A percentile compares a stretch with the other conserved stretches of the same genome.
Conservation (phyloP, 2,797 vertebrate species). For the Amblyraja radiata region DNA sequence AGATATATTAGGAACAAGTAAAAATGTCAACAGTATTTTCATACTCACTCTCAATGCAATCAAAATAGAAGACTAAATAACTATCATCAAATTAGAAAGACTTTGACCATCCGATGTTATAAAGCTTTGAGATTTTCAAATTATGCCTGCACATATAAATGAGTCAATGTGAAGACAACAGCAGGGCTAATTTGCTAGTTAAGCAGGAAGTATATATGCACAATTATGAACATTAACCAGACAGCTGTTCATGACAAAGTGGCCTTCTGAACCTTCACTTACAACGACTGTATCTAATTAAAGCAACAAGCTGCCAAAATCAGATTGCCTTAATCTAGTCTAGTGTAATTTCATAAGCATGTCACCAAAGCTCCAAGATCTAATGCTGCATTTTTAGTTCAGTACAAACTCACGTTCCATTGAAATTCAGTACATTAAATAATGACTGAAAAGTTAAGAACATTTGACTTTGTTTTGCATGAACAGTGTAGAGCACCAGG, state of each 20-base stretch:
- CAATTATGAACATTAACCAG: neutral
- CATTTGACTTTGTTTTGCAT: neutral
- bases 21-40: neutral
- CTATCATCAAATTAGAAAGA: neutral
- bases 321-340: neutral
- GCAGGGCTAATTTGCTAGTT: neutral
- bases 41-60: neutral
- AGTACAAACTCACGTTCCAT: neutral
- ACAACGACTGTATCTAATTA: neutral
- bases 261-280: neutral
- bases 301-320: slow-evolving; percentile 10
- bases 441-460: neutral
- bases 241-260: slow-evolving; percentile 5
- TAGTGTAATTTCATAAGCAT: neutral
- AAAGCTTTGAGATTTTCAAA: neutral
- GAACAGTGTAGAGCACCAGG: neutral
- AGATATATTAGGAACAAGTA: neutral
- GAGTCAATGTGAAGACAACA: too few relatives aligned
- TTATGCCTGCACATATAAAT: neutral
- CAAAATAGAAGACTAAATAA: neutral
- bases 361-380: neutral
- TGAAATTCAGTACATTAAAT: neutral
- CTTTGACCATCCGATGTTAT: neutral
- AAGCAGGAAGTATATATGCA: neutral
- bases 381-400: neutral